Evolutionary conservation across 2,888 invertebrate genomes (phyloP), one percentile per base, ranked within the genome.

Genomic region (Dynastes maya): DNA sequence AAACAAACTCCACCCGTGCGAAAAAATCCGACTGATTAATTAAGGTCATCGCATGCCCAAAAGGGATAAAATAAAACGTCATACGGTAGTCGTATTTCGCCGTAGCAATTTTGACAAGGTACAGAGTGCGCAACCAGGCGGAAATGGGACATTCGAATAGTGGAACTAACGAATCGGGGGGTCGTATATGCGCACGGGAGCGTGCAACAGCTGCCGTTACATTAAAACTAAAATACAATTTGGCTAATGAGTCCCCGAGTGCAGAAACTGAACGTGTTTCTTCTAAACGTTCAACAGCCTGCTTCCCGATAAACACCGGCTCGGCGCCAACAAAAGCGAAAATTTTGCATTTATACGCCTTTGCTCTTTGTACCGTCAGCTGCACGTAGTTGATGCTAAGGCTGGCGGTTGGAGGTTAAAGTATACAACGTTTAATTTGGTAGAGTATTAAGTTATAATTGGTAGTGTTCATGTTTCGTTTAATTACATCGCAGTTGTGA

Each of bases 161-260:
- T 29, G 77, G 45, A 77, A 75, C 65, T 80, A 80, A 80, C 77
- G 79, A 80, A 75, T 79, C 75, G 79, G 45, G 65, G 53, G 55
- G 72, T 77, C 29, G 29, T 27, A 13, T 32, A 29, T 32, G 13
- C 63, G 63, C 63, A 32, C 49, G 22, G 51, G 29, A 51, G 51
- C 51, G 27, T 68, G 79, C 79, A 78, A 79, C 80, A 80, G 76
- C 79, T 80, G 80, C 71, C 70, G 76, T 78, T 76, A 72, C 80
- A 80, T 80, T 80, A 79, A 79, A 79, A 80, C 80, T 80, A 80
- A 80, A 80, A 80, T 80, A 80, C 79, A 79, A 80, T 80, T 80
- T 79, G 68, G 70, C 78, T 80, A 80, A 80, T 80, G 80, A 80
- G 79, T 49, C 72, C 37, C 65, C 11, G 29, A 63, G 63, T 63